phyloP scores from a whole-genome alignment of 1,140 invertebrate genomes.

The Meloidogyne chitwoodi region DNA sequence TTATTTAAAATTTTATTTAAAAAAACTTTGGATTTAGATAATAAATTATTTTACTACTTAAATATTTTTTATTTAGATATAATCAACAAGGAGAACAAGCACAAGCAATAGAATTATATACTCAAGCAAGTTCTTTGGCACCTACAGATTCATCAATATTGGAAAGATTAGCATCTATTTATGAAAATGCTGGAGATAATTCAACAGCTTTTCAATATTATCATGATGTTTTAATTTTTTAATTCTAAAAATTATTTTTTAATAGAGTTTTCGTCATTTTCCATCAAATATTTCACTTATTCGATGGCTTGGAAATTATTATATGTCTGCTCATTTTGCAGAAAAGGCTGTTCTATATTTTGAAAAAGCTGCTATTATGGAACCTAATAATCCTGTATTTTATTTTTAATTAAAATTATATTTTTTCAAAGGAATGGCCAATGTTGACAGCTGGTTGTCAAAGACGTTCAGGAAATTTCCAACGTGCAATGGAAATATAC shows the following conservation, averaged over 20 bases:
- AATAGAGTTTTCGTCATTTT: slow-evolving; percentile 77
- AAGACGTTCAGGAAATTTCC: slow-evolving; percentile 56
- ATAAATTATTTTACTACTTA: too few relatives aligned
- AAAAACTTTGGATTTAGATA: too few relatives aligned
- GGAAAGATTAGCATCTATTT: slow-evolving; percentile 77
- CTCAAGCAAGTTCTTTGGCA: slow-evolving; percentile 77
- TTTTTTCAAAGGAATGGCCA: slow-evolving; percentile 47
- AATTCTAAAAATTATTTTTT: neutral
- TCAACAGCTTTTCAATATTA: slow-evolving; percentile 87
- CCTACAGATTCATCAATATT: slow-evolving; percentile 78
- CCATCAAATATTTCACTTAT: slow-evolving; percentile 83
- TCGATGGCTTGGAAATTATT: slow-evolving; percentile 85
- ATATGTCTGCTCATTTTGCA: slow-evolving; percentile 79
- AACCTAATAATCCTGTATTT: slow-evolving; percentile 64
- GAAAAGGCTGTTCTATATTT: slow-evolving; percentile 85
- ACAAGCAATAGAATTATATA: slow-evolving; percentile 72
- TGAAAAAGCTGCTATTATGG: slow-evolving; percentile 78
- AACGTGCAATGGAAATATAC: slow-evolving; percentile 56
- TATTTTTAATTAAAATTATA: neutral
- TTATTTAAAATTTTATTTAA: slow-evolving; percentile 65
- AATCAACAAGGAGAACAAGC: slow-evolving; percentile 73
- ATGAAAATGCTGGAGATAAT: slow-evolving; percentile 78
- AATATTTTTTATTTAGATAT: slow-evolving; percentile 61
- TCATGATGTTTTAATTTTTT: slow-evolving; percentile 70
- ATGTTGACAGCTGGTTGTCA: slow-evolving; percentile 56